phyloP scores from a whole-genome alignment of 2,113 vertebrate genomes.

The Callocephalon fimbriatum region DNA sequence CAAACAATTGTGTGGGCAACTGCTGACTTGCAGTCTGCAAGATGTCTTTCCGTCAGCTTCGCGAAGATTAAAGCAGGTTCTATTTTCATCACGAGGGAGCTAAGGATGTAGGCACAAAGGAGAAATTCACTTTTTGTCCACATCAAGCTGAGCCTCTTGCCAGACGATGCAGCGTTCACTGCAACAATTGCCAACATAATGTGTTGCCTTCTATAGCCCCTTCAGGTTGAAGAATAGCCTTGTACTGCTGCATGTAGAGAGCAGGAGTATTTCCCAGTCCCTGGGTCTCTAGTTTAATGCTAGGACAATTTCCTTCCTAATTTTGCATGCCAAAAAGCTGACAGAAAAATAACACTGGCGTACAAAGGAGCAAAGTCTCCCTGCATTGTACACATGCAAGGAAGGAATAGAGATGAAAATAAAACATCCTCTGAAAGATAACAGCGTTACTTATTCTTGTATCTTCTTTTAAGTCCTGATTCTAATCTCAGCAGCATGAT shows the following conservation, averaged over 20 bases:
- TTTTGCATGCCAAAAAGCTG: constrained; percentile 67
- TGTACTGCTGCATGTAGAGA: constrained; percentile 35
- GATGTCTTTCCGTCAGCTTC: constrained; percentile 66
- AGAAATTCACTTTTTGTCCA: constrained; percentile 69
- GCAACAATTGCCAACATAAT: constrained; percentile 64
- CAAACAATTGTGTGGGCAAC: constrained; percentile 72
- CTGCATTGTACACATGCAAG: not conserved
- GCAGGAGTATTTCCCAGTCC: constrained; percentile 70
- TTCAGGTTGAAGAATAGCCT: constrained; percentile 69
- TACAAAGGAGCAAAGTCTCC: constrained; percentile 46
- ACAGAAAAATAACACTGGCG: constrained; percentile 59
- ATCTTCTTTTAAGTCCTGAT: constrained; percentile 29
- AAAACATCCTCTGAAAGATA: constrained; percentile 13
- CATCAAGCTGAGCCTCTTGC: constrained; percentile 65
- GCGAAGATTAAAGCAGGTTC: constrained; percentile 71
- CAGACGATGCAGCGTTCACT: constrained; percentile 51
- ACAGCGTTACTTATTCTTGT: not conserved
- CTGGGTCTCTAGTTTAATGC: constrained; percentile 27
- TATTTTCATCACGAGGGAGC: constrained; percentile 69
- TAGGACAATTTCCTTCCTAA: constrained; percentile 55
- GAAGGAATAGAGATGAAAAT: constrained; percentile 27
- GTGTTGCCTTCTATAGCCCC: constrained; percentile 23
- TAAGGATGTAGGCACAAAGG: constrained; percentile 59
- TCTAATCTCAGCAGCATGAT: constrained; percentile 2
- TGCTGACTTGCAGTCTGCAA: constrained; percentile 77